phyloP scores from a whole-genome alignment of 2,888 invertebrate genomes.

The Drosophila atroscutellata region DNA sequence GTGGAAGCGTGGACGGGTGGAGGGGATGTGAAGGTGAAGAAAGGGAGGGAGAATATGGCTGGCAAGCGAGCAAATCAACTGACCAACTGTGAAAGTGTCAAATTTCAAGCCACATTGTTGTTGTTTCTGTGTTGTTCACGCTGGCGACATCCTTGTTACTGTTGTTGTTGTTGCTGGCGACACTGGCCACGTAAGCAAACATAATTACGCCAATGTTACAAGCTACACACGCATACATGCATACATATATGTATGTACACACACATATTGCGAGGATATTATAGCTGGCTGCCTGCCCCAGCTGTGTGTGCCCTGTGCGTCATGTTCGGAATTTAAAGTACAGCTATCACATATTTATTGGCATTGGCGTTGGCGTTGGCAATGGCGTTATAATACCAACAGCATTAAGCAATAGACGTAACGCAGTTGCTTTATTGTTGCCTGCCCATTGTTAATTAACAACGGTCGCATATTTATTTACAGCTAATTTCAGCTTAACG shows the following conservation, averaged over 20 bases:
- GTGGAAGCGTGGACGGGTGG: not conserved
- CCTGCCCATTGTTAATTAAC: slow-evolving; percentile 22
- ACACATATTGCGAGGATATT: not conserved
- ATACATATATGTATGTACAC: not conserved
- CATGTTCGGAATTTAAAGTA: slow-evolving; percentile 49
- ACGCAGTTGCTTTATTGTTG: slow-evolving; percentile 11
- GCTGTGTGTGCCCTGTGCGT: slow-evolving; percentile 4
- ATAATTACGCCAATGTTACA: slow-evolving; percentile 69
- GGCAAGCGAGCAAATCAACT: slow-evolving; percentile 75
- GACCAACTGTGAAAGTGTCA: slow-evolving; percentile 79
- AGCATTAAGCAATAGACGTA: slow-evolving; percentile 18
- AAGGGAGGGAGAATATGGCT: slow-evolving; percentile 26
- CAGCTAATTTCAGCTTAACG: not conserved
- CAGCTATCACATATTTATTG: slow-evolving; percentile 24
- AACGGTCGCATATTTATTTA: not conserved
- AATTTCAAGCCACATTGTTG: slow-evolving; percentile 80
- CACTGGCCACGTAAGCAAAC: slow-evolving; percentile 76
- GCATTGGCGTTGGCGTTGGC: not conserved
- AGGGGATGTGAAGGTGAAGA: not conserved
- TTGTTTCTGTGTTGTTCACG: slow-evolving; percentile 47
- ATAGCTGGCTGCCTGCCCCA: slow-evolving; percentile 13
- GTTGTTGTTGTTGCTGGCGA: slow-evolving; percentile 42
- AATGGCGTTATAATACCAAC: slow-evolving; percentile 10
- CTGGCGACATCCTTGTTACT: slow-evolving; percentile 50
- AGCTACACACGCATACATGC: slow-evolving; percentile 33